phyloP scores from a whole-genome alignment of 2,797 vertebrate genomes.

The Parotocinclus haroldoi region DNA sequence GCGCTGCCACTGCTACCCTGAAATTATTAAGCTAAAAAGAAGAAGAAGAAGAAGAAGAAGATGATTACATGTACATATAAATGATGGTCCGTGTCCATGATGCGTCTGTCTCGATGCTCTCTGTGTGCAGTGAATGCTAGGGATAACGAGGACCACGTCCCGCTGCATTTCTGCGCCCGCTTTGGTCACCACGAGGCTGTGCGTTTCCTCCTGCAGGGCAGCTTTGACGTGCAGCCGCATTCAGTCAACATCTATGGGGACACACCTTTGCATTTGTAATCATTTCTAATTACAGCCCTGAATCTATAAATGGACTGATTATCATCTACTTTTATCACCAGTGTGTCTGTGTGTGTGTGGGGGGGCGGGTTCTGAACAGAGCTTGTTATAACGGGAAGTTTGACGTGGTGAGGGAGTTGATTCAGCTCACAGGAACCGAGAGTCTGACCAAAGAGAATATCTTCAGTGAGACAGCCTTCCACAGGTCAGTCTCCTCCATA shows the following conservation, averaged over 20 bases:
- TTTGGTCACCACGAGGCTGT: slow-evolving; percentile 86
- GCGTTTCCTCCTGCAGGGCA: slow-evolving; percentile 81
- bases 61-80: too few relatives aligned
- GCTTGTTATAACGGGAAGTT: slow-evolving; percentile 90
- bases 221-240: slow-evolving; percentile 80
- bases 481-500: slow-evolving; percentile 71
- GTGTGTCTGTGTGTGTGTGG: slow-evolving; percentile 20
- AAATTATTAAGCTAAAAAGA: too few relatives aligned
- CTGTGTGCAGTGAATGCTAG: slow-evolving; percentile 80
- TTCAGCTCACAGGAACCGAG: slow-evolving; percentile 84
- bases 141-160: slow-evolving; percentile 90
- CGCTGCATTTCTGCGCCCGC: slow-evolving; percentile 90
- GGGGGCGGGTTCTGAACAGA: slow-evolving; percentile 59
- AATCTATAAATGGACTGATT: too few relatives aligned
- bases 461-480: slow-evolving; percentile 93
- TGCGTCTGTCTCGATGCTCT: too few relatives aligned
- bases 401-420: slow-evolving; percentile 82
- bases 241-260: slow-evolving; percentile 94
- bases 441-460: slow-evolving; percentile 95
- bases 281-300: too few relatives aligned
- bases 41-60: too few relatives aligned
- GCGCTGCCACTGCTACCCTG: too few relatives aligned
- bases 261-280: slow-evolving; percentile 85
- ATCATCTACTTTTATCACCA: too few relatives aligned
- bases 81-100: too few relatives aligned